Evolutionary conservation across 2,888 invertebrate genomes (phyloP).

Genomic region (Euclidia mi): DNA sequence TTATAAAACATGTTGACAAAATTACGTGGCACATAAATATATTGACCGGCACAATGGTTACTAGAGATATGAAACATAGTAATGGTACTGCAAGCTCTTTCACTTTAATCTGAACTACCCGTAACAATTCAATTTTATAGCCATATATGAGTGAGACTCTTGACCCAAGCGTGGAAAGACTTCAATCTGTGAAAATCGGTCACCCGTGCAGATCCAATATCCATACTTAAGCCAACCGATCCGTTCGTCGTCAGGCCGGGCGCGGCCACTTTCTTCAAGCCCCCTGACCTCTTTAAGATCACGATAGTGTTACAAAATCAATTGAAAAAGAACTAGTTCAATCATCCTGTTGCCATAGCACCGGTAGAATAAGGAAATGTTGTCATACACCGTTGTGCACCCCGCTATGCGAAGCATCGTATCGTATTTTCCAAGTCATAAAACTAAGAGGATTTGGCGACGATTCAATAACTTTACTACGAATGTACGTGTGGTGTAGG

Average conservation of each 20-base stretch:
- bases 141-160: neutral
- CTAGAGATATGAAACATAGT: no score
- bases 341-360: constrained; percentile 48
- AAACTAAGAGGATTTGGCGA: constrained; percentile 86
- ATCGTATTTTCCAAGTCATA: constrained; percentile 85
- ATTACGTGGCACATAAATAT: no score
- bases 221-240: constrained; percentile 5
- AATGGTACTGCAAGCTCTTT: no score
- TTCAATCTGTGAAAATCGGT: constrained; percentile 13
- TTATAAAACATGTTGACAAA: no score
- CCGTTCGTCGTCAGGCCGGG: no score
- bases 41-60: no score
- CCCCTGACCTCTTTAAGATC: constrained; percentile 2
- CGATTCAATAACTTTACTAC: constrained; percentile 81
- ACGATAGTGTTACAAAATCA: constrained; percentile 13
- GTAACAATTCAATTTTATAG: no score
- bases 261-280: constrained; percentile 4
- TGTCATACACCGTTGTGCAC: constrained; percentile 50
- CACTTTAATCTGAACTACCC: no score
- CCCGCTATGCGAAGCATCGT: constrained; percentile 58
- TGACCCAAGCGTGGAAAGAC: neutral
- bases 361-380: constrained; percentile 55
- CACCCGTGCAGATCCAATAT: constrained; percentile 13
- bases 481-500: constrained; percentile 46
- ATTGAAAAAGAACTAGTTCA: constrained; percentile 38